Evolutionary conservation across 1,140 invertebrate species (phyloP).

Genomic region (Odontomachus brunneus): DNA sequence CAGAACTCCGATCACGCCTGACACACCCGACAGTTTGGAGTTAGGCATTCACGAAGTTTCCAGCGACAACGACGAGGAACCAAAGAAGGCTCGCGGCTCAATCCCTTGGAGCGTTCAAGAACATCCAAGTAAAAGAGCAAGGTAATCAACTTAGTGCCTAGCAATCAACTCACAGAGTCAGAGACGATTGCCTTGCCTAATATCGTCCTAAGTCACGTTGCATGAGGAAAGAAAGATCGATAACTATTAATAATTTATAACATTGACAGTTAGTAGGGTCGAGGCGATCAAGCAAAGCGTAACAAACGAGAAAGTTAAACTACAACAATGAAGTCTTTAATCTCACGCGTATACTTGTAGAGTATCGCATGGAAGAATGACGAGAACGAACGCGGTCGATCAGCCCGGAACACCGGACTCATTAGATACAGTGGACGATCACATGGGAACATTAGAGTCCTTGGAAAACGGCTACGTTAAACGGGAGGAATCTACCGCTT

Average conservation of each 20-base stretch:
- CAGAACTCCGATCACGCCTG: slow-evolving; percentile 78
- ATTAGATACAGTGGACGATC: slow-evolving; percentile 66
- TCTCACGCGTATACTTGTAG: slow-evolving; percentile 48
- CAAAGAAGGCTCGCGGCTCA: slow-evolving; percentile 54
- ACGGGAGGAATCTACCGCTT: slow-evolving; percentile 78
- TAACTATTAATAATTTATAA: slow-evolving; percentile 1
- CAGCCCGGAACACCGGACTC: slow-evolving; percentile 73
- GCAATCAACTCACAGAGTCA: not conserved
- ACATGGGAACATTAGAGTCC: slow-evolving; percentile 75
- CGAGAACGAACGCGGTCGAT: slow-evolving; percentile 70
- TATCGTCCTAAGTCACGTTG: too few relatives aligned
- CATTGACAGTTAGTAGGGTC: not conserved
- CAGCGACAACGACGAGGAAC: slow-evolving; percentile 79
- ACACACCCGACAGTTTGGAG: slow-evolving; percentile 77
- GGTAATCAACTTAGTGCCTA: slow-evolving; percentile 66
- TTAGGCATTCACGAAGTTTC: slow-evolving; percentile 77
- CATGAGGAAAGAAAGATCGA: not conserved
- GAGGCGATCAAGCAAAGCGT: not conserved
- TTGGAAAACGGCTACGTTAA: slow-evolving; percentile 75
- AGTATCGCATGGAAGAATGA: slow-evolving; percentile 72
- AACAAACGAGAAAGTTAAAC: not conserved
- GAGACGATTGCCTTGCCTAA: not conserved
- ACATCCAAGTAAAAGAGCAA: slow-evolving; percentile 73
- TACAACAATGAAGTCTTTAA: not conserved
- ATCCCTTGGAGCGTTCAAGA: slow-evolving; percentile 75